Evolutionary conservation across 2,888 invertebrate species (phyloP), one percentile per base, ranked within the genome.

Genomic region (Leucania comma): DNA sequence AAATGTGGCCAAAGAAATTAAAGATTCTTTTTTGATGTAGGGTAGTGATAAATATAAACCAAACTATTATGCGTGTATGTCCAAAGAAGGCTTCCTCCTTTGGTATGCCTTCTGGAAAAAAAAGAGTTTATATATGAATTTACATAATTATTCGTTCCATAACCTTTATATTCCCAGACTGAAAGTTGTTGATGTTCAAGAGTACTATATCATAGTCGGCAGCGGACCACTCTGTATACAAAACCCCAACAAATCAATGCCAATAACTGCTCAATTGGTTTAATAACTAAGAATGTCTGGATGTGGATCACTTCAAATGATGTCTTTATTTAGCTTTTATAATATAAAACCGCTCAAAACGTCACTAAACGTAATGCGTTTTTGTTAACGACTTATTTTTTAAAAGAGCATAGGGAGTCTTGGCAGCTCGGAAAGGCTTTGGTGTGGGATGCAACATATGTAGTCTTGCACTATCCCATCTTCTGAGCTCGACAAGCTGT

Each of bases 221-320:
- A 22, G 8, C 22, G 1, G 0, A 20, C 8, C 22, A 35, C 8
- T 3, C 22, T 14, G 6, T 35, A 35, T 0, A 35, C 8, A 53
- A 26, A 0, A 20, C 12, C 3, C 1, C 26, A 42, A 26, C 32
- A 12, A 51, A 51, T 59, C 48, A 75, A 75, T 75, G 68, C 38
- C 35, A 68, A 20, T 75, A 24, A 46, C 26, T 22, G 26, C 12
- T 75, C 75, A 57, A 72, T 75, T 68, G 42, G 22, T 12, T 5
- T 5, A 26, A 46, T 32, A 75, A 10, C 42, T 51, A 22, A 68
- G 56, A 68, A 68, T 58, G 68, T 53, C 10, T 32, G 12, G 3
- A 4, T 50, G 38, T 50, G 20, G 60, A 32, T 32, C n/a, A 42
- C n/a, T 29, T 29, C 46, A n/a, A 48, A n/a, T 20, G 20, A 20